Conservation (phyloP, 2,113 vertebrate genomes). For the Macheiramphus alcinus region DNA sequence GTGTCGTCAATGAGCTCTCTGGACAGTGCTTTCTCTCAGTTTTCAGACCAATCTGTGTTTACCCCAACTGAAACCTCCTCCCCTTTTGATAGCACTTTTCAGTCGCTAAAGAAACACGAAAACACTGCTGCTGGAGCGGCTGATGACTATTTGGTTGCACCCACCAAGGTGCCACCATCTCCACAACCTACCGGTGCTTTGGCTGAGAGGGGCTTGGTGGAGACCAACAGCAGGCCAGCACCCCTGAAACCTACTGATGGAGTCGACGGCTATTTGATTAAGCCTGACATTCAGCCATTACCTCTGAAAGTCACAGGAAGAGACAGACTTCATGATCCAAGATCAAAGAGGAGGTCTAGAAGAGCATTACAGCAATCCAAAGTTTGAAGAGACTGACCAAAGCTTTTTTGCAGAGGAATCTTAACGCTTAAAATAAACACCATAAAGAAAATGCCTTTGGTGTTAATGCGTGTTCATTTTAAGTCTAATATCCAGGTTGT, state of each 20-base stretch:
- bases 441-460: slow-evolving; percentile 45
- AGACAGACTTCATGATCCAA: slow-evolving; percentile 64
- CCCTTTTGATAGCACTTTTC: slow-evolving; percentile 62
- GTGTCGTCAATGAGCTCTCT: slow-evolving; percentile 86
- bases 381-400: slow-evolving; percentile 79
- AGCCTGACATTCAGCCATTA: slow-evolving; percentile 59
- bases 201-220: slow-evolving; percentile 51
- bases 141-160: slow-evolving; percentile 43
- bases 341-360: slow-evolving; percentile 73
- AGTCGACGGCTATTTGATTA: slow-evolving; percentile 63
- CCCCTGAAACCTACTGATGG: slow-evolving; percentile 59
- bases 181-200: background rate
- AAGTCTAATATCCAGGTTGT: slow-evolving; percentile 24
- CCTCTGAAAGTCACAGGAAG: slow-evolving; percentile 62
- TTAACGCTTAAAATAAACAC: slow-evolving; percentile 68
- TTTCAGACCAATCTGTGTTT: slow-evolving; percentile 81
- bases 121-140: slow-evolving; percentile 33
- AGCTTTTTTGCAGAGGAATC: slow-evolving; percentile 81
- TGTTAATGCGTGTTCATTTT: slow-evolving; percentile 51
- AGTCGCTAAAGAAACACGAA: slow-evolving; percentile 40
- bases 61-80: slow-evolving; percentile 72
- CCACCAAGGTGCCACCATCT: background rate
- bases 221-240: background rate
- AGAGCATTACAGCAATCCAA: slow-evolving; percentile 74
- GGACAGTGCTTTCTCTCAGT: slow-evolving; percentile 90